Base-by-base conservation (phyloP, 2,888 invertebrate species). In the Oeneis ivallda region DNA sequence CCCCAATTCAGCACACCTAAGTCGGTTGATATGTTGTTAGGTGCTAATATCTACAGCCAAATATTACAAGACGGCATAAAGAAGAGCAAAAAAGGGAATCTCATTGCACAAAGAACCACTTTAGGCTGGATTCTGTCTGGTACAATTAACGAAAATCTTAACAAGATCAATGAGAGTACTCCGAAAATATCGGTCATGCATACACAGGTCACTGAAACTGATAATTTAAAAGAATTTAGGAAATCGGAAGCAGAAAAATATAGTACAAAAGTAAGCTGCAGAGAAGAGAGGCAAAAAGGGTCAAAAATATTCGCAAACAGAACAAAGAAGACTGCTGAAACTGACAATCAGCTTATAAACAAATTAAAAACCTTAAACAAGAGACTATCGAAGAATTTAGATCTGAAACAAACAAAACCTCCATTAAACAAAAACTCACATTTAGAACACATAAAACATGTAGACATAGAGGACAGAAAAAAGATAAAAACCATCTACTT, bases 61-160 rank as follows among this genome's bases (percentile, higher is more conserved):
- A n/a, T n/a, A 75, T 56, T 76, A n/a, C 8, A 50, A 10, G 68
- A 71, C 32, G 75, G 74, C 0, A 11, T 76, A 1, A 62, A 63
- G 4, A 73, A 68, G 32, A 45, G 64, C 58, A 68, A 69, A 7
- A 17, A 41, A 10, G 72, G 72, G 0, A 61, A 62, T 4, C 58
- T 67, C 4, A 45, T 66, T 3, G 66, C 64, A 11, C 76, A 78
- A 59, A 58, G 67, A 7, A 74, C 76, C 0, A 60, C 8, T 1
- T 64, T 76, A 2, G 75, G 75, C 0, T 77, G 76, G 76, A 70
- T 76, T 19, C 10, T 76, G 3, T 75, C 74, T 0, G 77, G 73
- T 0, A 54, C 45, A 6, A 43, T 70, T 6, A 50, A 63, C 7
- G 62, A 62, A 26, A 6, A 11, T 39, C 43, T 9, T 3, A 43